Percentiles rank a stretch among this genome's conserved stretches.
Evolutionary conservation across 2,797 vertebrate genomes (phyloP).

Genomic region (Trichosurus vulpecula): DNA sequence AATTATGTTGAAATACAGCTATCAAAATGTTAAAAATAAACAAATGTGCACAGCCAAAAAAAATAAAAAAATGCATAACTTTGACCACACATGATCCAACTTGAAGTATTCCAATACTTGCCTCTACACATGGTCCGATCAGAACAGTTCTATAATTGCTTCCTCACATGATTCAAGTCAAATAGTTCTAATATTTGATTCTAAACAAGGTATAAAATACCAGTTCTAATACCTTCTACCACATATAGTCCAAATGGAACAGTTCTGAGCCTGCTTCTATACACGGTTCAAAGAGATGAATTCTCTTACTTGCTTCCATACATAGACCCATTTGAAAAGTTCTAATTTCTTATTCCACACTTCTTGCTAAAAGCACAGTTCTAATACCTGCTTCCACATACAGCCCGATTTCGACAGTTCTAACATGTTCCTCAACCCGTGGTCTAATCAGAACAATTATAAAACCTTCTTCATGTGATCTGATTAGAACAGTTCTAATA

Average conservation of each 20-base stretch:
- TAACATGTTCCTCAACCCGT: neutral
- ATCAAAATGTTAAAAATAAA: too few species aligned
- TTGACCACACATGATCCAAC: too few species aligned
- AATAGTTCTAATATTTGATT: neutral
- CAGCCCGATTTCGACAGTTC: neutral
- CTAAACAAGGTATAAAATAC: neutral
- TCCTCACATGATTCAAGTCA: neutral
- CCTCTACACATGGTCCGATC: neutral
- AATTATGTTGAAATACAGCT: too few species aligned
- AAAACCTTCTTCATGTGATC: neutral
- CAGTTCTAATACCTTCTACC: too few species aligned
- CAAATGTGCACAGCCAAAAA: too few species aligned
- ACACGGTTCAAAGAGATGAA: neutral
- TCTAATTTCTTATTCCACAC: neutral
- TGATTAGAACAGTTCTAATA: neutral
- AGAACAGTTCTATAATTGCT: too few species aligned
- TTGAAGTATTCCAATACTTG: too few species aligned
- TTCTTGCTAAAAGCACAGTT: neutral
- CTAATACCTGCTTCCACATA: neutral
- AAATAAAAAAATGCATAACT: too few species aligned
- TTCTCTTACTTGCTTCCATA: neutral
- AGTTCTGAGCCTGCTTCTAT: neutral
- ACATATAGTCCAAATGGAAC: neutral
- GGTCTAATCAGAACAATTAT: neutral
- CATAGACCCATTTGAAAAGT: neutral